Conservation (phyloP, 2,797 vertebrate genomes). For the Oceanodroma leucorhoa region DNA sequence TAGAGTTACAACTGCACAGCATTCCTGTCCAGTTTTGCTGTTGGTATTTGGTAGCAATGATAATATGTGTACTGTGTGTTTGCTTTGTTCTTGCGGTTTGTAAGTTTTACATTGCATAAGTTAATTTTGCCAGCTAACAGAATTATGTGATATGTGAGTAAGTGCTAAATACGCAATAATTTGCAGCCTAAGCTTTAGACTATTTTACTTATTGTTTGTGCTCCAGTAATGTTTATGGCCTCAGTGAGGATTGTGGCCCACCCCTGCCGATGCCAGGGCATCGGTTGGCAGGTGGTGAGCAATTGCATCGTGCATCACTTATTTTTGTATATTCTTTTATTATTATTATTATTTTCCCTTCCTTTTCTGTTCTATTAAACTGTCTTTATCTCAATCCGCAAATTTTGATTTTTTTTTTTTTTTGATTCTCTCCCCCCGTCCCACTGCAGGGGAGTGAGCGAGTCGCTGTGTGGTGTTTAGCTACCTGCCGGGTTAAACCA, state of each 20-base stretch:
- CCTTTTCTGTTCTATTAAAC: too few relatives aligned
- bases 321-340: too few relatives aligned
- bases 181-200: background rate
- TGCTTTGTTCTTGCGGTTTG: background rate
- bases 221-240: background rate
- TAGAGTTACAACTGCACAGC: background rate
- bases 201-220: background rate
- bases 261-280: background rate
- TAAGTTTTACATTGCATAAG: background rate
- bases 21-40: background rate
- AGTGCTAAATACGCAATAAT: background rate
- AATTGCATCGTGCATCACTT: too few relatives aligned
- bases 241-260: background rate
- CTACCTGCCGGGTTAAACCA: too few relatives aligned
- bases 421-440: too few relatives aligned
- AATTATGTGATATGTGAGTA: background rate
- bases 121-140: background rate
- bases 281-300: too few relatives aligned
- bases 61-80: rapidly evolving
- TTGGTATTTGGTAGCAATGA: background rate
- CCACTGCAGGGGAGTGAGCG: too few relatives aligned
- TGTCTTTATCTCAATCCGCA: too few relatives aligned
- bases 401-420: too few relatives aligned
- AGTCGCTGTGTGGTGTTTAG: too few relatives aligned
- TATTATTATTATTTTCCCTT: too few relatives aligned